Conservation (phyloP, 2,797 vertebrate species). For the Chelon labrosus region DNA sequence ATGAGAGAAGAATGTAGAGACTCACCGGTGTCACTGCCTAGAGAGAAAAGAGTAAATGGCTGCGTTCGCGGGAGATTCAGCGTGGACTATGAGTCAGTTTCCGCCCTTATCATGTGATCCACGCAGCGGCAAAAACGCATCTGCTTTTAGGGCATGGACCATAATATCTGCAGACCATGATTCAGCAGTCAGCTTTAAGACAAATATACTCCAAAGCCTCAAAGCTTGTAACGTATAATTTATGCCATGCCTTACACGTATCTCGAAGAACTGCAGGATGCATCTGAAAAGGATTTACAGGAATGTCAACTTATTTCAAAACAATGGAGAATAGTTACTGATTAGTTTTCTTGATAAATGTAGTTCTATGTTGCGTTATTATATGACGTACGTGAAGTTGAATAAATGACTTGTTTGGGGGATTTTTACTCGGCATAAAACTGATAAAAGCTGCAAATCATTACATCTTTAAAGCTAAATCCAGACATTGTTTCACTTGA, state of each 20-base stretch:
- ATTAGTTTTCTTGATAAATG: too few relatives aligned
- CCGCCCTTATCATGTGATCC: slow-evolving; percentile 86
- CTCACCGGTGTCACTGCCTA: slow-evolving; percentile 78
- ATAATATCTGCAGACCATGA: slow-evolving; percentile 18
- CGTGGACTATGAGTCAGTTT: slow-evolving; percentile 83
- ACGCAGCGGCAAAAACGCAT: slow-evolving; percentile 59
- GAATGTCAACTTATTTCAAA: too few relatives aligned
- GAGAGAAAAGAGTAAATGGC: slow-evolving; percentile 87
- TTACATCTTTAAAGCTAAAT: not conserved
- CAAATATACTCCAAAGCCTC: not conserved
- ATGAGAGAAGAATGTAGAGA: slow-evolving; percentile 23
- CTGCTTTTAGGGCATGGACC: not conserved
- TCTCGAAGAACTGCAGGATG: too few relatives aligned
- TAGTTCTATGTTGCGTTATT: too few relatives aligned
- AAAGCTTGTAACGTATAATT: rapidly evolving
- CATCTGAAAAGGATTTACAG: too few relatives aligned
- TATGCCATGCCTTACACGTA: too few relatives aligned
- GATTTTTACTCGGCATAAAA: not conserved
- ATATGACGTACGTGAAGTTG: not conserved
- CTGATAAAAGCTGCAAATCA: not conserved
- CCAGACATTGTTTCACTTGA: not conserved
- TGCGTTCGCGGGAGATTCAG: slow-evolving; percentile 86
- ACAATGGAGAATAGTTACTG: too few relatives aligned
- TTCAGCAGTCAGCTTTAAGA: slow-evolving; percentile 25
- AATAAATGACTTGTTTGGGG: not conserved